Conservation (phyloP, 2,888 invertebrate species). For the Electrophaes corylata region DNA sequence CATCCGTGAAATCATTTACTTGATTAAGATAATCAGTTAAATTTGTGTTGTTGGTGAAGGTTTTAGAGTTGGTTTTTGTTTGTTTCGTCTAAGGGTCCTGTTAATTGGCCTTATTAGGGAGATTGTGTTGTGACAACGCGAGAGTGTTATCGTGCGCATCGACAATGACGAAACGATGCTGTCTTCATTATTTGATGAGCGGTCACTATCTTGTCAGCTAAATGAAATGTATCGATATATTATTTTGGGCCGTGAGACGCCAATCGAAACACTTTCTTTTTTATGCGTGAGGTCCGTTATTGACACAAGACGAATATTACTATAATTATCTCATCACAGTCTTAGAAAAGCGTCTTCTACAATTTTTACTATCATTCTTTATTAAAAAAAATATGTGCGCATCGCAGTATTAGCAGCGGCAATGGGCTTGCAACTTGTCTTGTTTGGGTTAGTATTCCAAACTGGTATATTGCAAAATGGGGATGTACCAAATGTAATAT, state of each 20-base stretch:
- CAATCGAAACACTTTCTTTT: constrained; percentile 73
- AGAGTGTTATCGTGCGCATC: constrained; percentile 84
- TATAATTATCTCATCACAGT: constrained; percentile 65
- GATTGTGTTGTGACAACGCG: constrained; percentile 83
- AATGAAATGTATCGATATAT: constrained; percentile 84
- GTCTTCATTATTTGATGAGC: constrained; percentile 84
- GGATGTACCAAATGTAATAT: no score
- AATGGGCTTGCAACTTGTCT: no score
- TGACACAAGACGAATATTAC: constrained; percentile 62
- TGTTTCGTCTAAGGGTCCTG: constrained; percentile 60
- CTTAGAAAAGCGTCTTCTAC: constrained; percentile 46
- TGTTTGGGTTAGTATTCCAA: no score
- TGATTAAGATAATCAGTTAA: constrained; percentile 43
- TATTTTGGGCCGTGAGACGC: constrained; percentile 79
- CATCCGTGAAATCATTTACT: constrained; percentile 56
- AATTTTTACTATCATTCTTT: constrained; percentile 28
- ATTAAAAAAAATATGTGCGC: no score
- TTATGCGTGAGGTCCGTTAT: constrained; percentile 73
- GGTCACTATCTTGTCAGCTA: constrained; percentile 83
- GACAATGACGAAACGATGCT: constrained; percentile 85
- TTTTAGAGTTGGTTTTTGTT: constrained; percentile 65
- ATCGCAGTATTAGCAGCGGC: no score
- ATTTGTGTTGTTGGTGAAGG: constrained; percentile 51
- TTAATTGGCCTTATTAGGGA: constrained; percentile 84
- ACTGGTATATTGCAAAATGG: no score